Evolutionary conservation across 1,140 invertebrate species (phyloP), one percentile per base, ranked within the genome.

Genomic region (Ceratoteleas bidentatus): DNA sequence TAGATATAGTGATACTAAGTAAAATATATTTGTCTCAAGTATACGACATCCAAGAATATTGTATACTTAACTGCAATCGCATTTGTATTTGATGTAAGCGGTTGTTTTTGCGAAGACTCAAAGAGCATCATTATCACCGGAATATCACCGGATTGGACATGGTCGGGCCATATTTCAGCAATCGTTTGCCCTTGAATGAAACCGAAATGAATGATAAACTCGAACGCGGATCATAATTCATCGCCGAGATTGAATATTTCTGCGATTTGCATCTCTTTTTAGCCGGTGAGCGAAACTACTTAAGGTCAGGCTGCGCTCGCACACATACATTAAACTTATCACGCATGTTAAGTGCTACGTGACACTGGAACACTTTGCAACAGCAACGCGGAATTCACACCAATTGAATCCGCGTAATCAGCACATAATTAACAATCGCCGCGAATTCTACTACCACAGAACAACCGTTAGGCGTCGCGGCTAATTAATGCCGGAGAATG

Each of bases 321-420:
- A 54, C 62, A 68, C 43, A 36, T 61, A 11, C 52, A 57, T 78
- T 72, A 65, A 78, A 79, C 50, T 73, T 79, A 79, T 79, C 76
- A 68, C 62, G 68, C 58, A 10, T 62, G 54, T 53, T 57, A 54
- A 72, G 75, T 66, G 57, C 56, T 80, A 74, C 77, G 78, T 81
- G 78, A 74, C 78, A 81, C 52, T 75, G 72, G 61, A 81, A 81
- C 54, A 64, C 13, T 58, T 24, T 53, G 53, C 16, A 69, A 74
- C 64, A 58, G 78, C 50, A 74, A 81, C 65, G 72, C 72, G 78
- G 78, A 81, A 81, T 81, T 81, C 78, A 81, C 78, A 81, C 66
- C 72, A 81, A 81, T 81, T 75, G 78, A 81, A 75, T 65, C 14
- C 54, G 52, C 66, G 72, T 66, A 81, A 81, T 81, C 72, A 72